phyloP scores from a whole-genome alignment of 2,888 invertebrate genomes.

The Orchesellides sinensis region DNA sequence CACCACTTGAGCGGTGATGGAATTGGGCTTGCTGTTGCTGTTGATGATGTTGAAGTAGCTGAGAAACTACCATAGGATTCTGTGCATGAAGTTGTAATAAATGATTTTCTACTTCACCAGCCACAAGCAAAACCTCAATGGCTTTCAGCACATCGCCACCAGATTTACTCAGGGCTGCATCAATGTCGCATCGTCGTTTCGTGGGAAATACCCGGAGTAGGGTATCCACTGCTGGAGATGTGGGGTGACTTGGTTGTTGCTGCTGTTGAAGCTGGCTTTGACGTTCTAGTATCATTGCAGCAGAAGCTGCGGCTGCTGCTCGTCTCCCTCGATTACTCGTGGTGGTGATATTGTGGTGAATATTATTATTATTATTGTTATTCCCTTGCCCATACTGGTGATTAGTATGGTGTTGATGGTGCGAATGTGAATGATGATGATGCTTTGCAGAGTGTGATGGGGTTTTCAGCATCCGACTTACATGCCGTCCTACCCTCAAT shows the following conservation, averaged over 20 bases:
- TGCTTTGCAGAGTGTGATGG: conserved; percentile 14
- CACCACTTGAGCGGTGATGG: conserved; percentile 47
- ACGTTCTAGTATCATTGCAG: conserved; percentile 46
- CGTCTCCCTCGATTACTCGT: conserved; percentile 52
- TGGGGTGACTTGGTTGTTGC: conserved; percentile 24
- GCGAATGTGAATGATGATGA: conserved; percentile 41
- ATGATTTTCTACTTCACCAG: conserved; percentile 59
- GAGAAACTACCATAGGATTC: conserved; percentile 51
- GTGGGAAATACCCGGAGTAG: conserved; percentile 93
- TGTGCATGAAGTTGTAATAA: conserved; percentile 57
- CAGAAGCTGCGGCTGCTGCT: conserved; percentile 11
- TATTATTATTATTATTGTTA: conserved; percentile 50
- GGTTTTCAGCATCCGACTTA: conserved; percentile 69
- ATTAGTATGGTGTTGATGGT: conserved; percentile 28
- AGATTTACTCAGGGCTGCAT: conserved; percentile 88
- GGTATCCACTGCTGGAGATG: conserved; percentile 84
- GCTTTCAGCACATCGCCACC: conserved; percentile 94
- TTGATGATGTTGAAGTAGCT: conserved; percentile 57
- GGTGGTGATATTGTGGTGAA: conserved; percentile 20
- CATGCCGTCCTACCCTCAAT: conserved; percentile 69
- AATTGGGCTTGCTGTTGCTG: conserved; percentile 57
- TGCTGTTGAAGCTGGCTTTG: conserved; percentile 49
- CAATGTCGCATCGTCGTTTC: conserved; percentile 90
- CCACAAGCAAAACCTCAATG: conserved; percentile 86
- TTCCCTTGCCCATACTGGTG: conserved; percentile 39